phyloP scores from a whole-genome alignment of 2,797 vertebrate species.

The Carcharodon carcharias region DNA sequence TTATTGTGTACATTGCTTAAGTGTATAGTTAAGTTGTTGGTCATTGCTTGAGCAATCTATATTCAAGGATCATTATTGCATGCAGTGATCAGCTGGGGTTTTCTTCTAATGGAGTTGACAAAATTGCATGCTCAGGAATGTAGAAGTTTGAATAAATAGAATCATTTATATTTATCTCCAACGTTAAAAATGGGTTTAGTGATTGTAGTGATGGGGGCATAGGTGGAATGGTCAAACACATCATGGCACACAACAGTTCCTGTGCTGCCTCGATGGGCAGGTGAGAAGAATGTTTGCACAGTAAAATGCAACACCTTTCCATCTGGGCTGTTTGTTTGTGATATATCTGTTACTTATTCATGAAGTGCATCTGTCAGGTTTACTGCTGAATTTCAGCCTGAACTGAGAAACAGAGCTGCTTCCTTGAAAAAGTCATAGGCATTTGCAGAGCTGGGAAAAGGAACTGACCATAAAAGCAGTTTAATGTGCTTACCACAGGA shows the following conservation, averaged over 20 bases:
- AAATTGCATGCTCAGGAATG: background rate
- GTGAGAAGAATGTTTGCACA: background rate
- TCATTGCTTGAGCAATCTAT: background rate
- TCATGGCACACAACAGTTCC: background rate
- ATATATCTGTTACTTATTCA: slow-evolving; percentile 22
- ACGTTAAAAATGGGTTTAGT: background rate
- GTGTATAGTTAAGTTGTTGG: background rate
- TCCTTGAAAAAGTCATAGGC: background rate
- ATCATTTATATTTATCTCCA: background rate
- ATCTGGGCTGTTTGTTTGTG: background rate
- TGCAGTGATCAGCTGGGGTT: background rate
- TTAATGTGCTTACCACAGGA: background rate
- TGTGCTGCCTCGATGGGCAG: background rate
- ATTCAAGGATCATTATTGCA: background rate
- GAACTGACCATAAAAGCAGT: background rate
- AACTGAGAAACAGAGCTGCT: background rate
- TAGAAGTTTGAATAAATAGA: background rate
- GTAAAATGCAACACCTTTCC: slow-evolving; percentile 13
- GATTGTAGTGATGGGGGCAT: background rate
- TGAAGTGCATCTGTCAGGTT: background rate
- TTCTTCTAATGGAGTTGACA: background rate
- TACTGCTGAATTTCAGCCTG: slow-evolving; percentile 15
- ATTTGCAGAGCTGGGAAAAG: background rate
- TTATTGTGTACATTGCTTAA: background rate
- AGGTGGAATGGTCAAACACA: background rate